Conservation (phyloP, 2,888 invertebrate genomes). For the Phengaris alcon region DNA sequence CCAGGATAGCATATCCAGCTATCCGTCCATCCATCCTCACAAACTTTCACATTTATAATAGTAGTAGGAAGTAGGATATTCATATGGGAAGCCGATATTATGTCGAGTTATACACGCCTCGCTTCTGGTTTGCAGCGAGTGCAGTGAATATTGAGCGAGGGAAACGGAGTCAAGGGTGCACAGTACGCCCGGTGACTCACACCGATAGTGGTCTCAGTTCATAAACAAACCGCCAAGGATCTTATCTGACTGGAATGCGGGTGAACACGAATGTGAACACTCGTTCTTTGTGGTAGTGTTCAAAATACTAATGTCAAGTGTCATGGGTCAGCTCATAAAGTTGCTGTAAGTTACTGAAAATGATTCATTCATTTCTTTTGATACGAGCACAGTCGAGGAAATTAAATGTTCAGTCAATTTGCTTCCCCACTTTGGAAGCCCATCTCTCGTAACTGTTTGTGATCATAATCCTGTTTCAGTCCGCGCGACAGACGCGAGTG, state of each 20-base stretch:
- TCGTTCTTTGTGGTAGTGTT: background rate
- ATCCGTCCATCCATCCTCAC: no score
- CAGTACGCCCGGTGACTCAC: constrained; percentile 34
- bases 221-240: constrained; percentile 31
- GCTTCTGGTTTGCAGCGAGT: background rate
- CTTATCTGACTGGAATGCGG: constrained; percentile 6
- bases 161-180: constrained; percentile 40
- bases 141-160: constrained; percentile 27
- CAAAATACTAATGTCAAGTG: background rate
- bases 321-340: background rate
- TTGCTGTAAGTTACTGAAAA: background rate
- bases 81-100: no score
- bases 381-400: no score
- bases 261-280: background rate
- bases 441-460: no score
- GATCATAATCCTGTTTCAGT: no score
- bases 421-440: no score
- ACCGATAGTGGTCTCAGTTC: constrained; percentile 4
- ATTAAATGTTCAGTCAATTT: no score
- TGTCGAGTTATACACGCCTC: no score
- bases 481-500: no score
- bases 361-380: background rate
- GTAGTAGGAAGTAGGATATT: no score
- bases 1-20: no score
- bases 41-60: no score